Percentiles rank a stretch among this genome's conserved stretches.
These are phyloP conservation scores for Epinotia demarniana DNA, from an alignment of 2,888 invertebrate genomes.

Conservation along the genomic window DNA sequence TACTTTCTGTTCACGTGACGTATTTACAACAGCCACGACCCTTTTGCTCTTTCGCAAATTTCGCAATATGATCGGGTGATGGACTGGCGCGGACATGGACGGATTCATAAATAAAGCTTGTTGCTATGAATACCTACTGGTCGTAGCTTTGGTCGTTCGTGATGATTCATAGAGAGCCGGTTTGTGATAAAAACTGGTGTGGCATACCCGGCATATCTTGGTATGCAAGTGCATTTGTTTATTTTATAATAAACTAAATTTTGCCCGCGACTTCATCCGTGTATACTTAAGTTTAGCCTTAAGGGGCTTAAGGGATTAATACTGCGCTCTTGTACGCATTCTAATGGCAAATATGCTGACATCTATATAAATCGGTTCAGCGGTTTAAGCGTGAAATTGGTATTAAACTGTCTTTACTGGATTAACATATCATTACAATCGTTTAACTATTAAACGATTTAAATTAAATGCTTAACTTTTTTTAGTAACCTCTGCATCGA, in stretches of 20 bases:
- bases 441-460: no score
- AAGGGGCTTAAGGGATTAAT: no score
- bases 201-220: not conserved
- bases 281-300: no score
- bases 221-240: not conserved
- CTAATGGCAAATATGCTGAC: no score
- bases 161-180: conserved; percentile 2
- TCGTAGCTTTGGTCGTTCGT: not conserved
- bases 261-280: no score
- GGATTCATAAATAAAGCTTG: conserved; percentile 17
- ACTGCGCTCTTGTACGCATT: no score
- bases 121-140: not conserved
- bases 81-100: conserved; percentile 16
- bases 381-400: no score
- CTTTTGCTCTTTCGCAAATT: conserved; percentile 17
- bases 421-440: no score
- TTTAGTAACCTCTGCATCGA: no score
- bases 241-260: not conserved
- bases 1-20: conserved; percentile 4
- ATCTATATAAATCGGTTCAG: no score
- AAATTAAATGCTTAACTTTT: no score
- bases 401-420: no score
- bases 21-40: conserved; percentile 36
- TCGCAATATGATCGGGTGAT: conserved; percentile 1
- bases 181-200: not conserved